phyloP scores from a whole-genome alignment of 2,888 invertebrate genomes.

The Xylota sylvarum region DNA sequence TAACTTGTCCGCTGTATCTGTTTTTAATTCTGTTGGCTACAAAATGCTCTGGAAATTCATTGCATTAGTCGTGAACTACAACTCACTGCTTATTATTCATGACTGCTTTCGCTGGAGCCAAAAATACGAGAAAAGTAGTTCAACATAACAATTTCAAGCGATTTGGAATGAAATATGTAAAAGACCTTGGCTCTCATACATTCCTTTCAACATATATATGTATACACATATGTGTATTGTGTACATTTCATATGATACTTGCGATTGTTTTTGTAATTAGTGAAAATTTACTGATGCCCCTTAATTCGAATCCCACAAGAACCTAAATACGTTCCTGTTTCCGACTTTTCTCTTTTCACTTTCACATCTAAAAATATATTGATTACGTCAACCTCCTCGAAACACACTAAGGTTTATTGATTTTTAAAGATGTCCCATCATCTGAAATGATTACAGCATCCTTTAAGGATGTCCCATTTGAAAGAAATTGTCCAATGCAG shows the following conservation, averaged over 20 bases:
- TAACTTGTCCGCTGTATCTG: conserved; percentile 23
- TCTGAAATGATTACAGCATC: conserved; percentile 28
- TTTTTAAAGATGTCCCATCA: conserved; percentile 44
- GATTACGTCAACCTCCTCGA: conserved; percentile 57
- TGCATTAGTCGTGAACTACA: background rate
- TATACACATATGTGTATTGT: background rate
- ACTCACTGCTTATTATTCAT: conserved; percentile 26
- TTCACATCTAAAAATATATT: conserved; percentile 52
- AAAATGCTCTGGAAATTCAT: conserved; percentile 6
- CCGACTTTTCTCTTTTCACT: background rate
- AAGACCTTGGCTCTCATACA: conserved; percentile 13
- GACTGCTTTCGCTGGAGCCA: conserved; percentile 6
- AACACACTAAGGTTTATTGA: conserved; percentile 48
- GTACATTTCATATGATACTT: too few relatives aligned
- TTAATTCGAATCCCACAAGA: too few relatives aligned
- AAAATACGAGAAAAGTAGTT: conserved; percentile 1
- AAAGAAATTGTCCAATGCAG: background rate
- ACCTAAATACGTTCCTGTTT: too few relatives aligned
- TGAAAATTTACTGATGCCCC: too few relatives aligned
- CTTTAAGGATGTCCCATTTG: background rate
- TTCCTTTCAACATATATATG: too few relatives aligned
- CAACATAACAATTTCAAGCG: background rate
- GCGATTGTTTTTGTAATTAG: background rate
- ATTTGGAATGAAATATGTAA: background rate
- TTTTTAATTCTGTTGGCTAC: background rate